A percentile compares a stretch with the other conserved stretches of the same genome.
Conservation (phyloP, 1,140 invertebrate species). For the Micrasema minimum region DNA sequence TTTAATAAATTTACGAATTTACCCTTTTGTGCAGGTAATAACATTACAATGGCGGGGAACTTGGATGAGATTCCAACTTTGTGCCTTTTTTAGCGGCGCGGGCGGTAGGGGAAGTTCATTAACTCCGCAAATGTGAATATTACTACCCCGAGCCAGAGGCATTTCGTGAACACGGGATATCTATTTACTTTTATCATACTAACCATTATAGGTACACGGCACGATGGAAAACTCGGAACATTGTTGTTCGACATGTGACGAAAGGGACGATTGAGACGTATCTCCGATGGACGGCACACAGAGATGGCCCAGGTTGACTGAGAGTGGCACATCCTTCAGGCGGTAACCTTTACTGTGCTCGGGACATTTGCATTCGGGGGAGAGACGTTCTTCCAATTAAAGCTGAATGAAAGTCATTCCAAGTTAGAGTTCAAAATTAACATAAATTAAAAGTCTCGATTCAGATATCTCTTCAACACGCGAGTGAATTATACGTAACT, state of each 20-base stretch:
- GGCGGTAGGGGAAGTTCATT: neutral
- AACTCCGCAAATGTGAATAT: slow-evolving; percentile 8
- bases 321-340: neutral
- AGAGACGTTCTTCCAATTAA: slow-evolving; percentile 21
- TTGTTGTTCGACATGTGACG: no score
- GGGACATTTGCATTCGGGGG: slow-evolving; percentile 1
- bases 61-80: slow-evolving; percentile 9
- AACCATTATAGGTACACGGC: no score
- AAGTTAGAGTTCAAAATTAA: no score
- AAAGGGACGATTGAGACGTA: no score
- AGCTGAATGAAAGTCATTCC: neutral
- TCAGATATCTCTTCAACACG: no score
- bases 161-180: neutral
- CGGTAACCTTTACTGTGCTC: neutral
- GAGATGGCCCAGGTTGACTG: neutral
- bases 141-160: neutral
- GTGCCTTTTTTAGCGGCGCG: slow-evolving; percentile 1
- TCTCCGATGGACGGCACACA: no score
- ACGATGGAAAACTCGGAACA: no score
- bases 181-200: no score
- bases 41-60: slow-evolving; percentile 42
- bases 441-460: no score
- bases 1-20: slow-evolving; percentile 53
- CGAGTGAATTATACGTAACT: no score
- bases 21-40: slow-evolving; percentile 52